Evolutionary conservation across 2,797 vertebrate genomes (phyloP).

Genomic region (Darevskia mixta): DNA sequence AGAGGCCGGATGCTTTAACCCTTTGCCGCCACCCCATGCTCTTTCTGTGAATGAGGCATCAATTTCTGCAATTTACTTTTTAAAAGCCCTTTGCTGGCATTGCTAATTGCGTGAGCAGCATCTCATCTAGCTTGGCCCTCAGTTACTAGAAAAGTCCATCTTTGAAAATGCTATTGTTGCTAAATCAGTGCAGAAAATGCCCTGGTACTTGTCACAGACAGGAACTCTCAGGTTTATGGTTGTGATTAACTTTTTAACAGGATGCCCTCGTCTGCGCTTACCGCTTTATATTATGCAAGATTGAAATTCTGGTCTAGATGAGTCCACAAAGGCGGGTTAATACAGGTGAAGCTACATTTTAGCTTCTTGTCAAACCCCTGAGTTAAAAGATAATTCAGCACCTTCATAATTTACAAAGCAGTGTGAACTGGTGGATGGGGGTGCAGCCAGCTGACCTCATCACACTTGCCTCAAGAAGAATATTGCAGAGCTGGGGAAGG

Average conservation of each 20-base stretch:
- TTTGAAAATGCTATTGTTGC: neutral
- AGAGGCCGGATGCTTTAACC: neutral
- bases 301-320: neutral
- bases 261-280: neutral
- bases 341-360: neutral
- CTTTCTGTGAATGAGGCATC: too few relatives aligned
- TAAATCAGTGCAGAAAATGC: neutral
- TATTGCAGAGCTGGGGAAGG: too few relatives aligned
- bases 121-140: neutral
- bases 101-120: neutral
- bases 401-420: neutral
- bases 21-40: neutral
- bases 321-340: constrained; percentile 1
- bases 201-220: neutral
- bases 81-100: neutral
- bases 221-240: neutral
- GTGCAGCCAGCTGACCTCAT: too few relatives aligned
- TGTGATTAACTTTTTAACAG: constrained; percentile 1
- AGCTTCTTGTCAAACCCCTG: neutral
- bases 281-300: neutral
- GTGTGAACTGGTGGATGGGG: too few relatives aligned
- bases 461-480: too few relatives aligned
- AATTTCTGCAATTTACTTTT: neutral
- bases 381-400: neutral
- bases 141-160: neutral